Evolutionary conservation across 92 coral and sea anemone genomes (phyloP).

Genomic region (Meandrina meandrites): DNA sequence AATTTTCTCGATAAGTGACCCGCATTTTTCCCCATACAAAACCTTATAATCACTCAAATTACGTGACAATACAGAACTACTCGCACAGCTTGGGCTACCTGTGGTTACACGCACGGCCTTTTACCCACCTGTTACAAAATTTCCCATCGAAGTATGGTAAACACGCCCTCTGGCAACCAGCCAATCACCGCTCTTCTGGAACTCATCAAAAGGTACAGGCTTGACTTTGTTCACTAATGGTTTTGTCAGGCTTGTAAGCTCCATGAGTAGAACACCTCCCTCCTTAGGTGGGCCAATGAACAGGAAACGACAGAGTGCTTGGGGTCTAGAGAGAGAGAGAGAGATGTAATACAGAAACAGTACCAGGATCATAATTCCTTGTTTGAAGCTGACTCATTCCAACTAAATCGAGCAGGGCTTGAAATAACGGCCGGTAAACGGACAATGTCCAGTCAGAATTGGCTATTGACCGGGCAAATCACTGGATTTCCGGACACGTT

Average conservation of each 20-base stretch:
- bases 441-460: too few species aligned
- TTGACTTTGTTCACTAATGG: slow-evolving; percentile 64
- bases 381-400: not conserved
- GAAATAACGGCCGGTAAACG: too few species aligned
- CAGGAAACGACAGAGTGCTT: slow-evolving; percentile 60
- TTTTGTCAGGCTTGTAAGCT: slow-evolving; percentile 59
- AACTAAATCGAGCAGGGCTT: not conserved
- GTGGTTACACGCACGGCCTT: too few species aligned
- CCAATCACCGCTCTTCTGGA: slow-evolving; percentile 76
- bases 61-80: too few species aligned
- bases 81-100: too few species aligned
- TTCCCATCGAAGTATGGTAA: slow-evolving; percentile 62
- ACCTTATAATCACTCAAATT: too few species aligned
- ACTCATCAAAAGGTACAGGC: slow-evolving; percentile 63
- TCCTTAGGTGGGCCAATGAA: slow-evolving; percentile 65
- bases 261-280: slow-evolving; percentile 66
- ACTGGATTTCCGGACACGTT: too few species aligned
- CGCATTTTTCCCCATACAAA: too few species aligned
- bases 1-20: too few species aligned
- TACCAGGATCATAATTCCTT: not conserved
- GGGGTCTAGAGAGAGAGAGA: slow-evolving; percentile 45
- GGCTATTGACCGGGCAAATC: too few species aligned
- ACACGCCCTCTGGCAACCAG: slow-evolving; percentile 67
- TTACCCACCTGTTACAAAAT: slow-evolving; percentile 59
- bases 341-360: not conserved